phyloP scores from a whole-genome alignment of 37 sponge, comb jelly and placozoan species.

The Haliclona indistincta region DNA sequence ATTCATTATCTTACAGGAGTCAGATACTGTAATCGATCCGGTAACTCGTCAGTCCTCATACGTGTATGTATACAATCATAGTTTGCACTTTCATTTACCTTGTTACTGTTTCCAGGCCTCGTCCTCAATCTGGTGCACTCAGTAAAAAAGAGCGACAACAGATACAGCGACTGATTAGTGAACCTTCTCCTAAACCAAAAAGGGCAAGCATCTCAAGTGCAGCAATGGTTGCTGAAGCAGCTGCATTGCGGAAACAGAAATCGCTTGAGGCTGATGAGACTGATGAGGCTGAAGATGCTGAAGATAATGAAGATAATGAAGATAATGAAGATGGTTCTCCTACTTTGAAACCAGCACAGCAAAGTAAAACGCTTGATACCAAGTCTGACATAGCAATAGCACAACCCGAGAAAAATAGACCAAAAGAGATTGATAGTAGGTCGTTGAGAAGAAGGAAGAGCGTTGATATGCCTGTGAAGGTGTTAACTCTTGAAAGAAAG shows the following conservation, averaged over 20 bases:
- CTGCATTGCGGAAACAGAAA: not conserved
- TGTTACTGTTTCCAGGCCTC: not conserved
- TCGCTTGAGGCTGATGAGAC: not conserved
- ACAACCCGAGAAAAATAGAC: not conserved
- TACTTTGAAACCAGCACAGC: not conserved
- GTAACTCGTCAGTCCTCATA: not conserved
- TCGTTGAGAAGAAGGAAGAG: slow-evolving; percentile 9
- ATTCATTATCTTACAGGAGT: not conserved
- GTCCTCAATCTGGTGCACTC: not conserved
- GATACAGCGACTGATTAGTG: no score
- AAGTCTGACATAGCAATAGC: not conserved
- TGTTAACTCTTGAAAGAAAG: slow-evolving; percentile 20
- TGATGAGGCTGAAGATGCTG: not conserved
- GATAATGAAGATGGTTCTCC: not conserved
- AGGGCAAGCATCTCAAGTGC: no score
- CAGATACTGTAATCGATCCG: not conserved
- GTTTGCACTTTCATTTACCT: not conserved
- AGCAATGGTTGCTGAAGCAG: not conserved
- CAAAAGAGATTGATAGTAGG: not conserved
- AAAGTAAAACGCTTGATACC: not conserved
- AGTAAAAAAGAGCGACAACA: not conserved
- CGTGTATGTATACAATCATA: not conserved
- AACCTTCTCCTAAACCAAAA: no score
- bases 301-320: not conserved
- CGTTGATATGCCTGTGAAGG: slow-evolving; percentile 38